These are phyloP conservation scores for Dicycla oo DNA, from an alignment of 2,888 invertebrate species.

Conservation along the genomic window DNA sequence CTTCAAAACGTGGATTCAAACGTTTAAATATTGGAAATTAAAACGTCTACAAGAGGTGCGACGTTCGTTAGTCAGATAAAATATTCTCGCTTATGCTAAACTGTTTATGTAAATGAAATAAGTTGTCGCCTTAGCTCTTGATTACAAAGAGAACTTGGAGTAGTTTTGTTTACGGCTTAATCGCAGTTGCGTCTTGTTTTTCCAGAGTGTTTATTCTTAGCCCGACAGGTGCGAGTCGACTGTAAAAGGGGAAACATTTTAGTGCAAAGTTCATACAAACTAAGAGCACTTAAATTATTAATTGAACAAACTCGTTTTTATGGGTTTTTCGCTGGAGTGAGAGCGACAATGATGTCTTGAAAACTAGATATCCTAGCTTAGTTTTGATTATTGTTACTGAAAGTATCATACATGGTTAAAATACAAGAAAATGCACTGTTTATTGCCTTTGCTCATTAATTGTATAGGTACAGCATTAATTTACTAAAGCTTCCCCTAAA, in stretches of 20 bases:
- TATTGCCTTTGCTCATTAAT: neutral
- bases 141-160: constrained; percentile 84
- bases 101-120: constrained; percentile 86
- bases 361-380: neutral
- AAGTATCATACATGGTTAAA: neutral
- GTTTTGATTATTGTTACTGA: neutral
- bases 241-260: constrained; percentile 69
- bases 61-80: constrained; percentile 74
- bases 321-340: constrained; percentile 2
- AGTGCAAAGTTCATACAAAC: constrained; percentile 61
- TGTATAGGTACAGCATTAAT: neutral
- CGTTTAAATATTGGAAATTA: constrained; percentile 66
- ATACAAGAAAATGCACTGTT: neutral
- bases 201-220: constrained; percentile 71
- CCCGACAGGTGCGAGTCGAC: constrained; percentile 72
- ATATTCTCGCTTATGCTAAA: constrained; percentile 80
- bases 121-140: constrained; percentile 84
- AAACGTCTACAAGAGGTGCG: constrained; percentile 70
- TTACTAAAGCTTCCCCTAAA: neutral
- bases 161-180: constrained; percentile 84
- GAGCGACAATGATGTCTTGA: constrained; percentile 13
- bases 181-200: constrained; percentile 79
- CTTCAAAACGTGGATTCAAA: constrained; percentile 52
- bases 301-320: constrained; percentile 38
- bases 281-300: constrained; percentile 50